Percentiles rank a stretch among this genome's conserved stretches.
Evolutionary conservation across 2,113 vertebrate genomes (phyloP).

Genomic region (Pomatorhinus ruficollis): DNA sequence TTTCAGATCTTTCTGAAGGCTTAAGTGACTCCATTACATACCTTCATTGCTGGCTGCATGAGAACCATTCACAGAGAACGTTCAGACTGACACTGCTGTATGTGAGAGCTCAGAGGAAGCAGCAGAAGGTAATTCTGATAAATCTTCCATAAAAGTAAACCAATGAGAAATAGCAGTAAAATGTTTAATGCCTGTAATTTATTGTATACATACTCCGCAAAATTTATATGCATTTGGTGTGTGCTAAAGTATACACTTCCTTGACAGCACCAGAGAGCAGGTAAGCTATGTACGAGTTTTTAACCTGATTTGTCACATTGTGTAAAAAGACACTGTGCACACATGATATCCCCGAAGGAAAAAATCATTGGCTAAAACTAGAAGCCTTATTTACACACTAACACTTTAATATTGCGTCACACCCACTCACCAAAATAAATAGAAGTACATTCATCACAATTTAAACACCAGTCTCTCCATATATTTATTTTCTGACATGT

Average conservation of each 20-base stretch:
- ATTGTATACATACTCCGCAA: slow-evolving; percentile 76
- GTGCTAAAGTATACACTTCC: slow-evolving; percentile 73
- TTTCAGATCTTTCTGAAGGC: not conserved
- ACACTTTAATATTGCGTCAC: slow-evolving; percentile 71
- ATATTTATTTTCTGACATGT: slow-evolving; percentile 78
- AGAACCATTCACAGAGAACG: not conserved
- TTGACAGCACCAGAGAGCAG: slow-evolving; percentile 74
- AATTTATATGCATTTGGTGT: slow-evolving; percentile 64
- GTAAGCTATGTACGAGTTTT: slow-evolving; percentile 55
- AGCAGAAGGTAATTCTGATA: not conserved
- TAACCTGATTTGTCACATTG: slow-evolving; percentile 74
- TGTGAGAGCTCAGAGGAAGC: not conserved
- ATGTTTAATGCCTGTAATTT: slow-evolving; percentile 76
- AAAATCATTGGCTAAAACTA: slow-evolving; percentile 48
- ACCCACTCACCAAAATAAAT: slow-evolving; percentile 79
- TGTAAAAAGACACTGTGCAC: slow-evolving; percentile 71
- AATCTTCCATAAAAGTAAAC: slow-evolving; percentile 58
- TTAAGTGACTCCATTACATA: not conserved
- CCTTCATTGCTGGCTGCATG: not conserved
- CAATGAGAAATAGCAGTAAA: slow-evolving; percentile 70
- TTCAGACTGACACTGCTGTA: not conserved
- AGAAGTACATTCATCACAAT: slow-evolving; percentile 76
- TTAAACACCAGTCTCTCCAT: slow-evolving; percentile 76
- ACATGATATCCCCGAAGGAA: slow-evolving; percentile 54
- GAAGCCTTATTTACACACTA: slow-evolving; percentile 67